These are phyloP conservation scores for Nothoprocta perdicaria DNA, from an alignment of 2,113 vertebrate genomes.

Conservation along the genomic window DNA sequence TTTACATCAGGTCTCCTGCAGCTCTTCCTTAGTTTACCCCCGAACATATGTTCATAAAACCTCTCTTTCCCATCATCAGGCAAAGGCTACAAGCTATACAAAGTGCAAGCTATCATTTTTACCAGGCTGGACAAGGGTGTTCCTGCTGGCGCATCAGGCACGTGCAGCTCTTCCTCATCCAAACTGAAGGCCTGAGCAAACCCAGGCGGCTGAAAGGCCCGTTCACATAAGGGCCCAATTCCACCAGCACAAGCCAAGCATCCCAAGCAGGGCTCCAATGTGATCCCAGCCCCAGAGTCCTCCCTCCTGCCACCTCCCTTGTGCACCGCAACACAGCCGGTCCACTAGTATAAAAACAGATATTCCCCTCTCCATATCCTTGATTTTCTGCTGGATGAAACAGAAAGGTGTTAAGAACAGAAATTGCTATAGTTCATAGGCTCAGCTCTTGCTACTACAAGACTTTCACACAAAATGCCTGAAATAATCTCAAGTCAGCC, in stretches of 20 bases:
- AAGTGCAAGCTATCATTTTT: background rate
- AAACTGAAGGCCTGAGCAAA: background rate
- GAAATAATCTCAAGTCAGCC: background rate
- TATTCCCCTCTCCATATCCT: background rate
- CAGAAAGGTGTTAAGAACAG: background rate
- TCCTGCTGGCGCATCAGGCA: background rate
- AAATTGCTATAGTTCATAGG: background rate
- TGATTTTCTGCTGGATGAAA: background rate
- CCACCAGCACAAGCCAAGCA: background rate
- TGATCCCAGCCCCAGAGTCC: background rate
- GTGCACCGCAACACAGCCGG: background rate
- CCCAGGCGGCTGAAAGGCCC: background rate
- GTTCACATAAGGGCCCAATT: background rate
- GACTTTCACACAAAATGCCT: background rate
- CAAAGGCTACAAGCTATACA: conserved; percentile 4
- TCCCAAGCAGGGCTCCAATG: fast-evolving
- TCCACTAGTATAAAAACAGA: background rate
- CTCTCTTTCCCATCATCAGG: background rate
- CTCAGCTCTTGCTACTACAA: background rate
- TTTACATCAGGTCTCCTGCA: conserved; percentile 12
- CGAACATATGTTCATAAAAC: background rate
- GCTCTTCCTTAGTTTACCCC: background rate
- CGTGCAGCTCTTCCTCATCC: conserved; percentile 8
- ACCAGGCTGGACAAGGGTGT: background rate
- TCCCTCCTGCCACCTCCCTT: background rate